Base-by-base conservation (phyloP, 2,888 invertebrate species). In the Colletes collaris region DNA sequence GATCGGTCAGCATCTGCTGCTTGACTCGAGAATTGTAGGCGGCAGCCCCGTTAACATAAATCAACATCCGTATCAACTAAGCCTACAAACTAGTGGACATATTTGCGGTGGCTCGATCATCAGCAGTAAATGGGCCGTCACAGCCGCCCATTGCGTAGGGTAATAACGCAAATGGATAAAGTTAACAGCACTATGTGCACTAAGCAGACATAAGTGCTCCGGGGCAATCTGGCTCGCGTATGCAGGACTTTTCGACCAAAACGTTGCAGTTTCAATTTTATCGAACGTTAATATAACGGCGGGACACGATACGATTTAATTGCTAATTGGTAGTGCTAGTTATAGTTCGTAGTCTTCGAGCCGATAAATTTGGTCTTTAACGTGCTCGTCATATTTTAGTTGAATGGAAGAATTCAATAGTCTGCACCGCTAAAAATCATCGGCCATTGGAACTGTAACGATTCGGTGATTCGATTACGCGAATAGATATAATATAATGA, bases 11-110 rank as follows among this genome's bases (percentile, higher is more conserved):
- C 59, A 62, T 7, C 67, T 46, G 1, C 0, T 60, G 6, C 68
- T 69, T 10, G 80, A 79, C 35, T 40, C 87, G 44, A 85, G 91
- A 19, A 92, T 93, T 67, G 91, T 93, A 0, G 93, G 93, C 10
- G 93, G 93, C 46, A 81, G 79, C 50, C 63, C 77, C 46, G 90
- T 89, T 6, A 81, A 85, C n/a, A 93, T 93, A 77, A 81, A 85
- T 64, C 59, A 89, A 13, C 89, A 91, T 77, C 93, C 93, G 10
- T 86, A 93, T 82, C 93, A 93, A 90, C 88, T 92, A 71, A 88
- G 88, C 68, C 50, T 87, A 35, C 81, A 66, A 76, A 82, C 82
- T 58, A 82, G 72, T 63, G 77, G 84, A 5, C 92, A 92, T 79
- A 69, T 82, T 59, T 92, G 92, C 80, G 92, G 92, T 27, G 92